Evolutionary conservation across 2,888 invertebrate species (phyloP), one percentile per base, ranked within the genome.

Genomic region (Andrena bucephala): DNA sequence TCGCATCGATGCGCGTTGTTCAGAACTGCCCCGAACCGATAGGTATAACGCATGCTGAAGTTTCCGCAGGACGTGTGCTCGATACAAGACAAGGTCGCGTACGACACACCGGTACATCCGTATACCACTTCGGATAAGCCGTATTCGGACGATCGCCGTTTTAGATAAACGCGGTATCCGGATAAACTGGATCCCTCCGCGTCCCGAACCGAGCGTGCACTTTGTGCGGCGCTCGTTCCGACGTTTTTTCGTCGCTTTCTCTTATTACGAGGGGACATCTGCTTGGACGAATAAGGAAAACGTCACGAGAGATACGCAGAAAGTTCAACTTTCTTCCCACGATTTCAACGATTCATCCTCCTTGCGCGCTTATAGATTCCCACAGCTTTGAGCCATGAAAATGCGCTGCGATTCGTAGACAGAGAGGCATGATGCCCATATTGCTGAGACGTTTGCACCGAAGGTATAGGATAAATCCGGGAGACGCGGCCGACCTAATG

Each of bases 111-210:
- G 54, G 68, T 72, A 71, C 71, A 80, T 80, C 79, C 73, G 83
- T 83, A 77, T 67, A 79, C 83, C 74, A 68, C 77, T 77, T 71
- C 33, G 83, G 77, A 80, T 83, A 84, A 83, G 71, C 83, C 74
- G 83, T 80, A 68, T 74, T 77, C 74, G 79, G 71, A 74, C 83
- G 84, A 84, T 84, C 77, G 77, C 73, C 83, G 73, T 84, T 84
- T 76, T 78, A 85, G 85, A 85, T 81, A 85, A 84, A 76, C 78
- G 57, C 27, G 75, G 62, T 69, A 84, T 77, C 76, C 84, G 81
- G 84, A 84, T 84, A 85, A 84, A 85, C 84, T 81, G 84, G 84
- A 85, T 84, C 84, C 70, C 50, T 7, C 42, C 3, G 54, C 75
- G 52, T 73, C 76, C 78, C 60, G 81, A 84, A 84, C 74, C 78